These are phyloP conservation scores for Boulengerochromis microlepis DNA, from an alignment of 2,113 vertebrate species.

Conservation along the genomic window DNA sequence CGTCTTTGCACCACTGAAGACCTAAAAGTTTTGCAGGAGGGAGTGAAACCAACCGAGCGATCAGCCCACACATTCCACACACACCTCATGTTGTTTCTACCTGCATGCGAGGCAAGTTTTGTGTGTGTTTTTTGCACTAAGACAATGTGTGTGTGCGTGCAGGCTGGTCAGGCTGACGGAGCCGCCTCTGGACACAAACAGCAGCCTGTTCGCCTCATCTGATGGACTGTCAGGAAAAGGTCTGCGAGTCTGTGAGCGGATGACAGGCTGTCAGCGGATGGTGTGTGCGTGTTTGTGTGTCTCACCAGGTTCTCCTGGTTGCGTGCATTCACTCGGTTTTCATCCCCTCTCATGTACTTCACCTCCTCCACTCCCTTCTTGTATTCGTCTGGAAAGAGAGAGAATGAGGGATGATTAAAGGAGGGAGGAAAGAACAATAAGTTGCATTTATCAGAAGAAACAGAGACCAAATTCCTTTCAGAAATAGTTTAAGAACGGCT, in stretches of 20 bases:
- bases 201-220: constrained; percentile 5
- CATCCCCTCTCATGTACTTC: constrained; percentile 77
- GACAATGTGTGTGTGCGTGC: not conserved
- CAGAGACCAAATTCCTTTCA: not conserved
- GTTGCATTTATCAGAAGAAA: not conserved
- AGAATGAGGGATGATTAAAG: constrained; percentile 3
- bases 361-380: constrained; percentile 97
- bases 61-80: constrained; percentile 24
- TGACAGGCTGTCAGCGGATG: constrained; percentile 18
- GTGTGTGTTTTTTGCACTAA: not conserved
- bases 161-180: not conserved
- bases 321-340: constrained; percentile 70
- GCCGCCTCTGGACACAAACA: constrained; percentile 21
- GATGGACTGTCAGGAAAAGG: constrained; percentile 37
- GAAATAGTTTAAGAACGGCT: not conserved
- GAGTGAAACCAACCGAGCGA: not conserved
- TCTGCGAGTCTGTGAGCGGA: constrained; percentile 9
- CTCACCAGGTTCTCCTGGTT: constrained; percentile 79
- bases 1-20: not conserved
- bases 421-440: not conserved
- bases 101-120: constrained; percentile 6
- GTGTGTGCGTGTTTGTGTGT: not conserved
- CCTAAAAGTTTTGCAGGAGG: not conserved
- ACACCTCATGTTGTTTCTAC: constrained; percentile 24
- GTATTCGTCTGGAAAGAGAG: constrained; percentile 82